A percentile compares a stretch with the other conserved stretches of the same genome.
These are phyloP conservation scores for Leucania comma DNA, from an alignment of 2,888 invertebrate genomes.

Conservation along the genomic window DNA sequence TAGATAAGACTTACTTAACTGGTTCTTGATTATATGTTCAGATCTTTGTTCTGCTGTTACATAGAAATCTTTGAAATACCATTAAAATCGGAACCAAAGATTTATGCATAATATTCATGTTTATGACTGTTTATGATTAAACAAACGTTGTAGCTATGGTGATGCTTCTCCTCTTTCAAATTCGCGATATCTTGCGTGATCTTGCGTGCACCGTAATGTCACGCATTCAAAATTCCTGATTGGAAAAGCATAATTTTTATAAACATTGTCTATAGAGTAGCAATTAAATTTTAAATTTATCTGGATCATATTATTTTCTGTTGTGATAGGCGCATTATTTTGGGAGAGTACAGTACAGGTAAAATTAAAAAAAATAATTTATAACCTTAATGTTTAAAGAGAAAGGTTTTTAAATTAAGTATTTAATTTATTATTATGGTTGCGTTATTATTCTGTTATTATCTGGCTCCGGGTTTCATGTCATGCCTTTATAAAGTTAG, in stretches of 20 bases:
- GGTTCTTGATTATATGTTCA: neutral
- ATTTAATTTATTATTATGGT: neutral
- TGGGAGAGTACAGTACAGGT: slow-evolving; percentile 9
- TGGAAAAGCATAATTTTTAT: slow-evolving; percentile 15
- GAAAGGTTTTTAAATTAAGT: neutral
- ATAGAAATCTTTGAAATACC: neutral
- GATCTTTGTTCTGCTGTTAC: neutral
- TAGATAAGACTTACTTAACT: neutral
- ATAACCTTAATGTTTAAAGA: slow-evolving; percentile 8
- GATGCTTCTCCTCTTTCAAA: slow-evolving; percentile 19
- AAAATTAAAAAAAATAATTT: slow-evolving; percentile 1
- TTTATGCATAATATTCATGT: neutral
- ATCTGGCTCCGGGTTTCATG: too few relatives aligned
- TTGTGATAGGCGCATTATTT: neutral
- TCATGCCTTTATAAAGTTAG: neutral
- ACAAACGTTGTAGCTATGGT: slow-evolving; percentile 39
- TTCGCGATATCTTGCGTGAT: slow-evolving; percentile 22
- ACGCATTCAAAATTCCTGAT: slow-evolving; percentile 26
- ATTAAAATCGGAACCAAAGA: slow-evolving; percentile 12
- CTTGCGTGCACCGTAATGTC: slow-evolving; percentile 12
- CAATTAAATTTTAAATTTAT: neutral
- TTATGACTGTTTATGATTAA: slow-evolving; percentile 29
- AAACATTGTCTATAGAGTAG: neutral
- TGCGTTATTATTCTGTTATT: too few relatives aligned
- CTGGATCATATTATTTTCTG: neutral